Base-by-base conservation (phyloP, 2,797 vertebrate genomes). In the Lepilemur septentrionalis region DNA sequence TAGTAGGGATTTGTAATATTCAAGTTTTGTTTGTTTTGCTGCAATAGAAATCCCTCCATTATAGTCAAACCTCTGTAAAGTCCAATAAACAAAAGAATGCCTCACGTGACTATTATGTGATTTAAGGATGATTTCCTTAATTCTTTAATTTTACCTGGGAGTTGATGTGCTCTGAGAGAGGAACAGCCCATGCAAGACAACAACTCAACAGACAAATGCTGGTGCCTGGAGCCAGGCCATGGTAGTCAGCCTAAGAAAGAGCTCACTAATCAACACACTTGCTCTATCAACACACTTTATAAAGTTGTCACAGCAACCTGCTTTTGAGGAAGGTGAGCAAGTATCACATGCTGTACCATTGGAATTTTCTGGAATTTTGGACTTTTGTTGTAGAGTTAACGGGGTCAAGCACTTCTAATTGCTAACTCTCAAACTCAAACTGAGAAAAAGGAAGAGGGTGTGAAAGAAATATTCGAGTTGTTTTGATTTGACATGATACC, bases 371-470 rank as follows among this genome's bases (percentile, higher is more conserved):
- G 5, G 46, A 32, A 22, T 52, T 93, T 70, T n/a, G 20, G 11
- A 57, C 2, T 48, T 89, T 67, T 15, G 14, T 17, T 35, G 28
- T 30, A 7, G 20, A 65, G 41, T 88, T 76, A 81, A 76, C 3
- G 5, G 30, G 7, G 11, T 76, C 17, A 84, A 76, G 38, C 25
- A 17, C 91, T 91, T 93, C 32, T 81, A 69, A 69, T 70, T 63
- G 28, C 23, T 91, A 73, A 85, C 43, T 73, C 43, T 61, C 11
- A 43, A 43, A 75, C n/a, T 88, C n/a, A 84, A 80, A 75, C 28
- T 61, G 32, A 6, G 41, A 32, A n/a, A 41, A 63, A 57, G 22
- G 22, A 57, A 57, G 22, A 9, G 9, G 55, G 22, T 57, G 55
- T 57, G 22, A 57, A 59, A 25, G 25, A 59, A 25, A 59, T 59